Evolutionary conservation across 2,797 vertebrate genomes (phyloP).

Genomic region (Gallinago nigripennis): DNA sequence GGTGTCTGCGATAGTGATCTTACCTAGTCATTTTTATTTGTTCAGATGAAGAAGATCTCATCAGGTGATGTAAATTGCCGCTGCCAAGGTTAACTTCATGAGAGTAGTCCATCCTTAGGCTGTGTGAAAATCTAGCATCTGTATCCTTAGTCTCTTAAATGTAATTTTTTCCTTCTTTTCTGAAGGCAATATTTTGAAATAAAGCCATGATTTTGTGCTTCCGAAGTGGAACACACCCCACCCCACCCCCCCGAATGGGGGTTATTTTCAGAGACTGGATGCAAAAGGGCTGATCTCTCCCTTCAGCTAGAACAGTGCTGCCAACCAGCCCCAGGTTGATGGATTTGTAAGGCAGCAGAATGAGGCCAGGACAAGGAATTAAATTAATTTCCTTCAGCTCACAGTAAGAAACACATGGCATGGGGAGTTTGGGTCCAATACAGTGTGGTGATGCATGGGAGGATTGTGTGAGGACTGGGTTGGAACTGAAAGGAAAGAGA

Average conservation of each 20-base stretch:
- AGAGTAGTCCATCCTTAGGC: not conserved
- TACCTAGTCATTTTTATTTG: not conserved
- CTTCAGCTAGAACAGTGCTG: not conserved
- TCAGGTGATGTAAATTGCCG: not conserved
- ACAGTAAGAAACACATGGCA: fast-evolving
- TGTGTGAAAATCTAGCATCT: not conserved
- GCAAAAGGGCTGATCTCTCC: not conserved
- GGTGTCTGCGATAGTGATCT: not conserved
- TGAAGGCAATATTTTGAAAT: not conserved
- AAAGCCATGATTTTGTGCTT: not conserved
- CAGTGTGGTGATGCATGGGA: fast-evolving
- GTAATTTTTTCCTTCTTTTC: not conserved
- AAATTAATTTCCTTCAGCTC: not conserved
- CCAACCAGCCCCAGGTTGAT: not conserved
- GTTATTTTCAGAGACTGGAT: not conserved
- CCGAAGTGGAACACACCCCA: not conserved
- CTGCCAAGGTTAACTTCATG: fast-evolving
- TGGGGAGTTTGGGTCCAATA: not conserved
- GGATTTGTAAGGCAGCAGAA: not conserved
- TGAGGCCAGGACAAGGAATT: not conserved
- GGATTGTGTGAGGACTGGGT: not conserved
- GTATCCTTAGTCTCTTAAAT: not conserved
- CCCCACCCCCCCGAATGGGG: too few species aligned
- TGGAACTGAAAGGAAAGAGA: not conserved
- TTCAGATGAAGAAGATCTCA: not conserved